These are phyloP conservation scores for Takifugu bimaculatus DNA, from an alignment of 2,113 vertebrate genomes.

Conservation along the genomic window DNA sequence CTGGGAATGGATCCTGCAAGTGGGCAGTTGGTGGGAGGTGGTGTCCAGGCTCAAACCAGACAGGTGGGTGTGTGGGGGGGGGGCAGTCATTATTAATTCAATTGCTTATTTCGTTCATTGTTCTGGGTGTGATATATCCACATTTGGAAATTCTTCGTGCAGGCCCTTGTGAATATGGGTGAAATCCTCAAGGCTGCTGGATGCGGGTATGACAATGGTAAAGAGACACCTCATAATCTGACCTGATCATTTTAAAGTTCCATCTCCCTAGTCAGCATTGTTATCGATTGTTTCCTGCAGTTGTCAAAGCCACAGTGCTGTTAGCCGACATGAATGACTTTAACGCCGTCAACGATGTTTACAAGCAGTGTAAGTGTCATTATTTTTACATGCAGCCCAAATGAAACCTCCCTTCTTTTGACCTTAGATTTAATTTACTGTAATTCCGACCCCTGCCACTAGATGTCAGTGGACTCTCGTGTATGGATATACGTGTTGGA, in stretches of 20 bases:
- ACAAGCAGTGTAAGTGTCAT: slow-evolving; percentile 87
- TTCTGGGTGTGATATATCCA: too few species aligned
- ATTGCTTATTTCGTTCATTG: too few species aligned
- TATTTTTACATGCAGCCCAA: not conserved
- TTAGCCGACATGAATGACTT: slow-evolving; percentile 93
- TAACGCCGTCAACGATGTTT: slow-evolving; percentile 83
- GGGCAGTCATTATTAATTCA: too few species aligned
- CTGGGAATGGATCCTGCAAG: slow-evolving; percentile 82
- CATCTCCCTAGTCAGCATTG: not conserved
- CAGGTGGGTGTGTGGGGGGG: slow-evolving; percentile 75
- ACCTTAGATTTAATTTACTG: not conserved
- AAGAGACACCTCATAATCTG: not conserved
- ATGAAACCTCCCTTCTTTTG: not conserved
- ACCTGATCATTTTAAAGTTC: not conserved
- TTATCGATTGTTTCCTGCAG: slow-evolving; percentile 67
- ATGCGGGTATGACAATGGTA: slow-evolving; percentile 85
- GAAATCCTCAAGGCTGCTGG: slow-evolving; percentile 89
- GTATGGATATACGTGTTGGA: not conserved
- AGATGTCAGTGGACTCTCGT: slow-evolving; percentile 39
- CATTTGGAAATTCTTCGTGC: not conserved
- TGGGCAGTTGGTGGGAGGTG: slow-evolving; percentile 86
- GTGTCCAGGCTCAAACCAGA: slow-evolving; percentile 81
- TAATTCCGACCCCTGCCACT: slow-evolving; percentile 14
- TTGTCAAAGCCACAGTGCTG: slow-evolving; percentile 92
- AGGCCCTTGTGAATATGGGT: slow-evolving; percentile 90